Evolutionary conservation across 2,888 invertebrate genomes (phyloP).

Genomic region (Lepidonotus clava): DNA sequence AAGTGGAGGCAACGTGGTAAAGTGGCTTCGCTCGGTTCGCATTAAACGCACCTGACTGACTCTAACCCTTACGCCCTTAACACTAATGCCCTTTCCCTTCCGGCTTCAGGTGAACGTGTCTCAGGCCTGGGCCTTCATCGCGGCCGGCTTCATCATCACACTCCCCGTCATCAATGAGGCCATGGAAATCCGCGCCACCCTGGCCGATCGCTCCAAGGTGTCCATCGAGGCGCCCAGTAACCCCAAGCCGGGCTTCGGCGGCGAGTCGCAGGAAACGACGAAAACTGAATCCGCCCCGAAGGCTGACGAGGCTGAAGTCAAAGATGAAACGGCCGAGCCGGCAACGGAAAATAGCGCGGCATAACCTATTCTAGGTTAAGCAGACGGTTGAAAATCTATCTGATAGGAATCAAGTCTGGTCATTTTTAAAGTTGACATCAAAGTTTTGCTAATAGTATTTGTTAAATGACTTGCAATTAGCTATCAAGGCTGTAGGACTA

Average conservation of each 20-base stretch:
- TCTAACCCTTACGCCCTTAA: no score
- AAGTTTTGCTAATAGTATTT: no score
- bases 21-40: no score
- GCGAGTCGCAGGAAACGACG: not conserved
- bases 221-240: not conserved
- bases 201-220: conserved; percentile 15
- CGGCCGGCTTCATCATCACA: conserved; percentile 74
- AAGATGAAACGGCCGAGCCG: not conserved
- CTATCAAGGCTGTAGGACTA: no score
- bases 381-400: no score
- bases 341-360: no score
- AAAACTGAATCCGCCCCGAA: not conserved
- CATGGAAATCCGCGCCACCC: conserved; percentile 63
- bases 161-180: conserved; percentile 73
- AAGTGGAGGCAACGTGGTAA: no score
- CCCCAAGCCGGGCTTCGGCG: not conserved
- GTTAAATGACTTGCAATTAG: no score
- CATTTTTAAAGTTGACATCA: no score
- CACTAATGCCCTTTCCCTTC: not conserved
- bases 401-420: no score
- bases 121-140: conserved; percentile 73
- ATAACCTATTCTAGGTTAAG: no score
- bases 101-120: conserved; percentile 71
- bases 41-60: no score
- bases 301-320: not conserved